Percentiles rank a stretch among this genome's conserved stretches.
Evolutionary conservation across 1,140 invertebrate genomes (phyloP).

Genomic region (Schmidtea mediterranea): DNA sequence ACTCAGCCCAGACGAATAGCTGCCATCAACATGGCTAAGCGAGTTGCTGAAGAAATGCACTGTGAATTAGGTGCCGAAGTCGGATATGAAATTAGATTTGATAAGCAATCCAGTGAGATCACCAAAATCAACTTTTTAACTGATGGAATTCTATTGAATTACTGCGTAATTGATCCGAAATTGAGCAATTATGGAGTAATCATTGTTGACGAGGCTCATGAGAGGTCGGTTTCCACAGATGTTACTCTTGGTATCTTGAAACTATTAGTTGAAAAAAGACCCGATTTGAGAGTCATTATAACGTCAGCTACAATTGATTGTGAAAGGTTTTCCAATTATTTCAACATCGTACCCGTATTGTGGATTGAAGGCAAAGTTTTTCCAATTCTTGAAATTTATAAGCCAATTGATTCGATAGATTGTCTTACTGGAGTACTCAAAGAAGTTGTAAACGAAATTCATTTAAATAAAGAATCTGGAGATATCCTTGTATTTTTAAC

Average conservation of each 20-base stretch:
- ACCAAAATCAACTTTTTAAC: constrained; percentile 84
- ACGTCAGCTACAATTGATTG: constrained; percentile 98
- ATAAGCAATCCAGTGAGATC: constrained; percentile 55
- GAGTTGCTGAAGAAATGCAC: constrained; percentile 17
- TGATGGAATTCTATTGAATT: constrained; percentile 66
- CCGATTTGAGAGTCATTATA: constrained; percentile 61
- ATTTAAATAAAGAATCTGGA: neutral
- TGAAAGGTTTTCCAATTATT: constrained; percentile 44
- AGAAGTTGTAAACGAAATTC: neutral
- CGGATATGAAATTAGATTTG: constrained; percentile 49
- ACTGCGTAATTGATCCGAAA: constrained; percentile 29
- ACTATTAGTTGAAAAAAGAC: constrained; percentile 65
- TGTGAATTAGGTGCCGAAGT: constrained; percentile 14
- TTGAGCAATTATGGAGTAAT: constrained; percentile 26
- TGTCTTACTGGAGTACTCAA: neutral
- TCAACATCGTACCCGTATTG: constrained; percentile 7
- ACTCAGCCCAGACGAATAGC: constrained; percentile 24
- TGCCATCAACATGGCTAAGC: constrained; percentile 16
- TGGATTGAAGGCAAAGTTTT: neutral
- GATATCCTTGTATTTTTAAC: constrained; percentile 90
- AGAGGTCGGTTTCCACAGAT: constrained; percentile 74
- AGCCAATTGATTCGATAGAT: neutral
- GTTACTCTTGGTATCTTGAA: constrained; percentile 72
- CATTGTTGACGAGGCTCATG: constrained; percentile 57
- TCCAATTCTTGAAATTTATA: neutral